Percentiles rank a stretch among this genome's conserved stretches.
Conservation (phyloP, 2,888 invertebrate species). For the Mamestra brassicae region DNA sequence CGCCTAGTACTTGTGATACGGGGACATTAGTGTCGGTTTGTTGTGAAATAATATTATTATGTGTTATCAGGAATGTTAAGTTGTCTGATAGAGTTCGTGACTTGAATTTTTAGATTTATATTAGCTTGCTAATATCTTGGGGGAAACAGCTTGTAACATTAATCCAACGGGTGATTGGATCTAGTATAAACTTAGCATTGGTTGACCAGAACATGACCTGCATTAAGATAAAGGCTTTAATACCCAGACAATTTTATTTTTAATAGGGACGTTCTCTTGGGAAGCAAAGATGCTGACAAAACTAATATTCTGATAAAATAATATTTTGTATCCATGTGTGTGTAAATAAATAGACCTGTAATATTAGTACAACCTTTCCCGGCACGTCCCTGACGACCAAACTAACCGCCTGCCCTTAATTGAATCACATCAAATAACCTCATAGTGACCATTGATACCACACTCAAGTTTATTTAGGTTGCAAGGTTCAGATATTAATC, state of each 20-base stretch:
- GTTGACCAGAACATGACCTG: too few species aligned
- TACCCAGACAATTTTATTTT: too few species aligned
- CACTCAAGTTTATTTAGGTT: conserved; percentile 26
- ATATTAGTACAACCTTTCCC: background rate
- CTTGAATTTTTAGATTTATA: too few species aligned
- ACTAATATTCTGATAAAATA: background rate
- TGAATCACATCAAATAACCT: conserved; percentile 6
- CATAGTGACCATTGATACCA: conserved; percentile 12
- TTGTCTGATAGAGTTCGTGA: too few species aligned
- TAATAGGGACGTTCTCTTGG: too few species aligned
- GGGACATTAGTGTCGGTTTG: background rate
- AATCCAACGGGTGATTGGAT: too few species aligned
- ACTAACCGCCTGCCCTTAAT: background rate
- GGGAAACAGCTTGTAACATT: too few species aligned
- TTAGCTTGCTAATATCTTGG: too few species aligned
- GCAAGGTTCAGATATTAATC: conserved; percentile 16
- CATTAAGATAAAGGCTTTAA: too few species aligned
- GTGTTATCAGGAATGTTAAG: too few species aligned
- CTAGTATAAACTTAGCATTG: too few species aligned
- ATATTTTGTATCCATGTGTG: background rate
- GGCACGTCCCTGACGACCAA: background rate
- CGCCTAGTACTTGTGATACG: conserved; percentile 20
- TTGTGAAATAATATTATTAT: background rate
- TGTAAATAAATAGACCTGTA: background rate
- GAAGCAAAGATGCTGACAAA: too few species aligned